Evolutionary conservation across 2,113 vertebrate genomes (phyloP).

Genomic region (Aldabrachelys gigantea): DNA sequence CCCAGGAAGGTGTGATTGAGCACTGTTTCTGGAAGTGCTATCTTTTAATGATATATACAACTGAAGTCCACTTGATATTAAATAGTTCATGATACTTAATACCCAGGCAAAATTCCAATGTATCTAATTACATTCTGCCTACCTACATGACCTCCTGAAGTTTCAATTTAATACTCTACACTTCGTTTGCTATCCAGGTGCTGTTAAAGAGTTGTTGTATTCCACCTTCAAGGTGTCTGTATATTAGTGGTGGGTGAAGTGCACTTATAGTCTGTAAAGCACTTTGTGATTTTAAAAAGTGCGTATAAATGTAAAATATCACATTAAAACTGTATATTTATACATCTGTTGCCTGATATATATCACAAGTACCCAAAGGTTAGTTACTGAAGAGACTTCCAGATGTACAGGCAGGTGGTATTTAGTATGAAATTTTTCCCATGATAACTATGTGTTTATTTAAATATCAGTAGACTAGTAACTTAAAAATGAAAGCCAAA

Average conservation of each 20-base stretch:
- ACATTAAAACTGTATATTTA: background rate
- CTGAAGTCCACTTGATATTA: background rate
- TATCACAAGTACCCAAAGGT: background rate
- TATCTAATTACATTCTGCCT: background rate
- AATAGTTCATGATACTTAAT: background rate
- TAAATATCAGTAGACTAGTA: background rate
- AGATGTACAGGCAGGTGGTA: background rate
- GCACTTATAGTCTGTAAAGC: background rate
- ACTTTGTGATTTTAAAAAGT: background rate
- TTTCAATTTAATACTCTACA: background rate
- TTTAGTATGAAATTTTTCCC: background rate
- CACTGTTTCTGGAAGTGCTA: background rate
- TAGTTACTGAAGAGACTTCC: background rate
- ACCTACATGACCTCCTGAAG: background rate
- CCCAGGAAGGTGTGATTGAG: background rate
- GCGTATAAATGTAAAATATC: background rate
- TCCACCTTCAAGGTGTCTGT: background rate
- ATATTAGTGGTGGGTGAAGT: background rate
- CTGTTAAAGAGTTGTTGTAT: background rate
- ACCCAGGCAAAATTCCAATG: background rate
- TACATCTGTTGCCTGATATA: background rate
- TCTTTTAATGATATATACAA: background rate
- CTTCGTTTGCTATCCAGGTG: background rate
- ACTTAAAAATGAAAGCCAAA: background rate
- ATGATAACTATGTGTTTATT: background rate